Conservation (phyloP, 2,113 vertebrate genomes). For the Chitala chitala region DNA sequence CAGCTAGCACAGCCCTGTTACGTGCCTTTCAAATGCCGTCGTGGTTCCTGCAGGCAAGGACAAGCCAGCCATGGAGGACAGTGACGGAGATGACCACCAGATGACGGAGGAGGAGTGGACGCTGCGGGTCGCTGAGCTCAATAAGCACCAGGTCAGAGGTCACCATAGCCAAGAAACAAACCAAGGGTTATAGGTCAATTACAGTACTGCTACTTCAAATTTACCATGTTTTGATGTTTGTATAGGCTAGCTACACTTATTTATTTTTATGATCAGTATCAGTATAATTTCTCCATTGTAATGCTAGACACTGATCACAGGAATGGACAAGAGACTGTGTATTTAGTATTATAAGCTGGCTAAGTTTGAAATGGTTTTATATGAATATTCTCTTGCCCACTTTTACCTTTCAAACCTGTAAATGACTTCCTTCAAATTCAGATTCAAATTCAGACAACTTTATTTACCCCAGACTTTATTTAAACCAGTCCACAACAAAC, state of each 20-base stretch:
- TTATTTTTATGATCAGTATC: no score
- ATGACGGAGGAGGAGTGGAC: constrained; percentile 90
- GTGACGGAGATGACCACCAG: constrained; percentile 55
- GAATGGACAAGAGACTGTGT: no score
- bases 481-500: no score
- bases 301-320: no score
- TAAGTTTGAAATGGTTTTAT: background rate
- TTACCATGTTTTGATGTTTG: no score
- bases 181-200: background rate
- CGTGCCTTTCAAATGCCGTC: background rate
- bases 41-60: constrained; percentile 59
- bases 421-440: no score
- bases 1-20: background rate
- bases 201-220: no score
- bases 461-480: no score
- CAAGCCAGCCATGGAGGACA: constrained; percentile 57
- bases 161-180: background rate
- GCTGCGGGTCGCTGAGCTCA: constrained; percentile 81
- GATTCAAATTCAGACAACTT: no score
- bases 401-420: background rate
- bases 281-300: no score
- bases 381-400: background rate
- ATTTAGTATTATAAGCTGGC: no score
- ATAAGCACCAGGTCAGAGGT: constrained; percentile 88
- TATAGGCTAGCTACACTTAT: no score